These are phyloP conservation scores for Hyles lineata DNA, from an alignment of 2,888 invertebrate genomes.

Conservation along the genomic window DNA sequence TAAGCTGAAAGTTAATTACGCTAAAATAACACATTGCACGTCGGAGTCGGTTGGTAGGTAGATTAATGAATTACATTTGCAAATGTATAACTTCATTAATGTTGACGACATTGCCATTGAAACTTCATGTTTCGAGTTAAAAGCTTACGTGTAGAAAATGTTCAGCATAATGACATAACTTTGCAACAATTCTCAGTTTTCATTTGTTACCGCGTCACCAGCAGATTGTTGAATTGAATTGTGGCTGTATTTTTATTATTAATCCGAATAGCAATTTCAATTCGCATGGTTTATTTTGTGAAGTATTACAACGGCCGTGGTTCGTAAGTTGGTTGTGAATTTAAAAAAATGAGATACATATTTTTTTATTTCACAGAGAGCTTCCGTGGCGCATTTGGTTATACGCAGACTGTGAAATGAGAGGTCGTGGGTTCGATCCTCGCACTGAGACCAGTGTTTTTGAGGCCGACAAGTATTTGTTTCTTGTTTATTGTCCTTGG, in stretches of 20 bases:
- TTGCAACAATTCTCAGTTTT: conserved; percentile 34
- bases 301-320: no score
- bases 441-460: no score
- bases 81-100: conserved; percentile 17
- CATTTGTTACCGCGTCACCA: not conserved
- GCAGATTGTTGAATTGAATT: not conserved
- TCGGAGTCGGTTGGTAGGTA: not conserved
- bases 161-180: conserved; percentile 32
- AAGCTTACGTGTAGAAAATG: conserved; percentile 20
- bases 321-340: no score
- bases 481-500: no score
- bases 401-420: no score
- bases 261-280: not conserved
- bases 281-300: not conserved
- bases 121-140: conserved; percentile 24
- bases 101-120: conserved; percentile 21
- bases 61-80: conserved; percentile 15
- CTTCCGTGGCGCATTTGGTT: no score
- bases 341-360: no score
- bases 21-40: not conserved
- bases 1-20: not conserved
- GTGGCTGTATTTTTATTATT: not conserved
- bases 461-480: no score
- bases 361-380: no score
- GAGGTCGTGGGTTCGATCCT: no score